A percentile compares a stretch with the other conserved stretches of the same genome.
These are phyloP conservation scores for Hippocampus kuda DNA, from an alignment of 2,797 vertebrate genomes.

Conservation along the genomic window DNA sequence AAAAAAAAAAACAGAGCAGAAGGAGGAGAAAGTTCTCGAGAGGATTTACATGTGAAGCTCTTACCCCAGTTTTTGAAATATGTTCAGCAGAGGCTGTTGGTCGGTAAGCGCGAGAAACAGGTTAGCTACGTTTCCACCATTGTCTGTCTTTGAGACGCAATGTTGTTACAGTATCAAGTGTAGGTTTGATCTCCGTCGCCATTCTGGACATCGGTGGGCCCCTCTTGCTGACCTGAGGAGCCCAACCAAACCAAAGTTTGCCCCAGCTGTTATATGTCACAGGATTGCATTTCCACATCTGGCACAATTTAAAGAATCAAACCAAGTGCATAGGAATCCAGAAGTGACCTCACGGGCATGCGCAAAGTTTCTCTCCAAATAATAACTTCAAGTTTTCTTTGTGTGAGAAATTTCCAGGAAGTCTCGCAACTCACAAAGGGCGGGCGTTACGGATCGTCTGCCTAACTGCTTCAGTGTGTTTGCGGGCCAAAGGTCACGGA, in stretches of 20 bases:
- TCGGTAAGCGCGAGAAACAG: conserved; percentile 1
- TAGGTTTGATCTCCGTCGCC: conserved; percentile 5
- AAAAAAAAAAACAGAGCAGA: conserved; percentile 10
- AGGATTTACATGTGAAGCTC: conserved; percentile 3
- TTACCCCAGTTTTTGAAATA: conserved; percentile 8
- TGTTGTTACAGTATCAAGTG: neutral
- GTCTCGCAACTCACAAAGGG: conserved; percentile 10
- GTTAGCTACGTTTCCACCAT: neutral
- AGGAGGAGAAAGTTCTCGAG: conserved; percentile 28
- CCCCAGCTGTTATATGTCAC: conserved; percentile 8
- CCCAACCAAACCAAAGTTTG: neutral
- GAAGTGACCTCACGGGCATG: neutral
- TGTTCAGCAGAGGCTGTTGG: neutral
- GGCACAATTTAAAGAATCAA: conserved; percentile 1
- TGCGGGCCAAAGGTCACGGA: conserved; percentile 15
- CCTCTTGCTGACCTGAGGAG: conserved; percentile 14
- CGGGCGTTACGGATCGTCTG: conserved; percentile 16
- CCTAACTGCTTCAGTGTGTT: conserved; percentile 17
- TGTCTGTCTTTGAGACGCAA: neutral
- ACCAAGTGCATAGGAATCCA: neutral
- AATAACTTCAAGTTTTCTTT: neutral
- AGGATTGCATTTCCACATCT: conserved; percentile 3
- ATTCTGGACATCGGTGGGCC: too few species aligned
- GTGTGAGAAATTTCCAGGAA: conserved; percentile 7
- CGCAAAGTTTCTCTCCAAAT: neutral